Evolutionary conservation across 1,140 invertebrate genomes (phyloP), one percentile per base, ranked within the genome.

Genomic region (Drosophila miranda): DNA sequence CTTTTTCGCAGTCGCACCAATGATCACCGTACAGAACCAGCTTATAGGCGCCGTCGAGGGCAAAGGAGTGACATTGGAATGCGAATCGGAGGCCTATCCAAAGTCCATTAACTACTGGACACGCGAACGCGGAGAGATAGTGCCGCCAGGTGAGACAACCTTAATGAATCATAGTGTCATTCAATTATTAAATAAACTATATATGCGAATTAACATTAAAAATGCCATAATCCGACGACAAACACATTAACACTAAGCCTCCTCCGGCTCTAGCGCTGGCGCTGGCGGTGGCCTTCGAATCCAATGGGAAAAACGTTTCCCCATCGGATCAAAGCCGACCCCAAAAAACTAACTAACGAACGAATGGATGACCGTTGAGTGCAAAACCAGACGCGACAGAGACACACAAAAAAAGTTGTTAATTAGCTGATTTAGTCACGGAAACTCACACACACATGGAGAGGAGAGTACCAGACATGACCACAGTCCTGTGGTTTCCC

Each of bases 31-130:
- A 64, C 94, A 94, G 76, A 96, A 96, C 91, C 96, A 97, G 87
- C 90, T 96, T 28, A 95, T 96, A 3, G 96, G 95, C 2, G 95
- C 95, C 6, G 94, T 94, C 26, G 91, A 95, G 60, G 95, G 95
- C 7, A 94, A 96, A 59, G 92, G 94, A 76, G 92, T 96, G 70
- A 95, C 94, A 0, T 89, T 97, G 51, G 96, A 97, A 79, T 98
- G 96, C 80, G 93, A 94, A 72, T 96, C 95, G 0, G 96, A 97
- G 90, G 96, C 96, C 1, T 97, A 94, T 92, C 96, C 96, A 1
- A 96, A 96, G 87, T 96, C 96, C 19, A 96, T 97, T 52, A 96
- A 96, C 89, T 96, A 96, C 89, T 96, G 96, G 95, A 96, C 94
- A 21, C 93, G 93, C 70, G 95, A 96, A 66, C 94, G 93, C 30